A percentile compares a stretch with the other conserved stretches of the same genome.
These are phyloP conservation scores for Teleogryllus occipitalis DNA, from an alignment of 1,140 invertebrate genomes.

Conservation along the genomic window DNA sequence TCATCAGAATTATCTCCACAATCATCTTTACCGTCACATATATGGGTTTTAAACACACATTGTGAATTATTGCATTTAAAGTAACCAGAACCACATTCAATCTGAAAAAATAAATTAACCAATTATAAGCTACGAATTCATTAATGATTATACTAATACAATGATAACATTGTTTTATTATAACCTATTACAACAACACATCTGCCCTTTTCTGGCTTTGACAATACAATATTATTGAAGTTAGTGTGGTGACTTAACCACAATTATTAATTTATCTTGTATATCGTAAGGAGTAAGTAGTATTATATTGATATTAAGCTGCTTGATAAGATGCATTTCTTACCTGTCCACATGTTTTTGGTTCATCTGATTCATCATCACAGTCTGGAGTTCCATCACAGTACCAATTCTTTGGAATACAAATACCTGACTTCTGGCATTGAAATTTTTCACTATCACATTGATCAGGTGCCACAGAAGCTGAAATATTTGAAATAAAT, in stretches of 20 bases:
- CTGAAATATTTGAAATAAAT: constrained; percentile 28
- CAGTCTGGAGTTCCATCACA: constrained; percentile 92
- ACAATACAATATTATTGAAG: too few species aligned
- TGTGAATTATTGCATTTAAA: constrained; percentile 80
- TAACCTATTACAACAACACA: too few species aligned
- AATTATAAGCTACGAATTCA: not conserved
- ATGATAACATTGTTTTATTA: too few species aligned
- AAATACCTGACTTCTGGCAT: constrained; percentile 76
- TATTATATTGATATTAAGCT: too few species aligned
- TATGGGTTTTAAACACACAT: constrained; percentile 88
- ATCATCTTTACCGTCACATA: constrained; percentile 93
- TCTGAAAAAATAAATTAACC: constrained; percentile 34
- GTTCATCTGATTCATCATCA: constrained; percentile 86
- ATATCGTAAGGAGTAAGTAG: not conserved
- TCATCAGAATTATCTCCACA: constrained; percentile 94
- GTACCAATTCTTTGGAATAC: constrained; percentile 87
- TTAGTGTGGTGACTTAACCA: not conserved
- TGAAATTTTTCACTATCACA: constrained; percentile 85
- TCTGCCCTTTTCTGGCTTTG: too few species aligned
- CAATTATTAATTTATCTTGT: not conserved
- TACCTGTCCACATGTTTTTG: constrained; percentile 59
- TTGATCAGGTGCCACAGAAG: constrained; percentile 70
- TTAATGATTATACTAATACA: too few species aligned
- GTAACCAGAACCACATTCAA: constrained; percentile 63
- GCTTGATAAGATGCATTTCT: not conserved